Base-by-base conservation (phyloP, 1,140 invertebrate genomes). In the Littorina saxatilis region DNA sequence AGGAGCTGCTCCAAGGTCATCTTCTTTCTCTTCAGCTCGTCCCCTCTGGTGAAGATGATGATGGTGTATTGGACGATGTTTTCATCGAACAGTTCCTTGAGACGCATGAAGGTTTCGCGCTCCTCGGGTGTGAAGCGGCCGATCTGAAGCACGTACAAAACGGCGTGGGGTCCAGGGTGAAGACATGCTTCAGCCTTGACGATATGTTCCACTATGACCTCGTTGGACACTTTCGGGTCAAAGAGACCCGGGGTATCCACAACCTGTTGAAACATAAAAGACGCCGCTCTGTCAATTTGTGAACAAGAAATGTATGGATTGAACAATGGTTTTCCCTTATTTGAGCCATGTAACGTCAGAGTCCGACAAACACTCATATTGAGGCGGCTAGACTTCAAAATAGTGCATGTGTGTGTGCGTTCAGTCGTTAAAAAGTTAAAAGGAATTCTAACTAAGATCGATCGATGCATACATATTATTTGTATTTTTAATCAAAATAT, bases 181-280 rank as follows among this genome's bases (percentile, higher is more conserved):
- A 75, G 72, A 47, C 76, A 52, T 9, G 70, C 52, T 23, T 78
- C 50, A 81, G 79, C 79, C 47, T 78, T 79, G 20, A 79, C 11
- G 35, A 84, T 81, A 32, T 84, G 79, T 3, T 79, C 40, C 29
- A n/a, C 68, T 3, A 78, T 66, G 0, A 55, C 47, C 20, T 68
- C 79, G 29, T 84, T 81, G 17, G 66, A 32, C 27, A 43, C 63
- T 17, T 37, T 52, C 2, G 79, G 80, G 35, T 84, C 79, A 52
- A 84, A 84, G 5, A 79, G n/a, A 7, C 83, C 83, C 29, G 76
- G 80, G n/a, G 76, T 82, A 29, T 84, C 84, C 0, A 81, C 80
- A 11, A 85, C 39, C n/a, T 61, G 32, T 27, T 32, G 29, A 37
- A 47, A 43, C 23, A 37, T 29, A 58, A 27, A 27, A 77, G n/a